Percentiles rank a stretch among this genome's conserved stretches.
Conservation (phyloP, 2,797 vertebrate genomes). For the Helostoma temminkii region DNA sequence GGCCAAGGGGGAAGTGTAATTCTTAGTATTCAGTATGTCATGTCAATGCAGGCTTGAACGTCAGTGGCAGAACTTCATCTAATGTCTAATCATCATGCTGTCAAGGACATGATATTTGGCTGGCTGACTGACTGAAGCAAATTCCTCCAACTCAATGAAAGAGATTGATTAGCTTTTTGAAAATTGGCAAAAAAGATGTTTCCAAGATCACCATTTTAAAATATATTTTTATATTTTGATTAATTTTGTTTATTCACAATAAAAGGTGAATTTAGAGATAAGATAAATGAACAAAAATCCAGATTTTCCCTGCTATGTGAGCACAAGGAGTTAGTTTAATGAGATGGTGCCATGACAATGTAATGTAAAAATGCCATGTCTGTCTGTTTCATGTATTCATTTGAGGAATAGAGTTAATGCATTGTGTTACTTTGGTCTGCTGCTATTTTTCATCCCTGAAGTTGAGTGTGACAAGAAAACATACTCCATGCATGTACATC, state of each 20-base stretch:
- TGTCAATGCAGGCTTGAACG: conserved; percentile 41
- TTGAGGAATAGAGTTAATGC: no score
- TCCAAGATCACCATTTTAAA: not conserved
- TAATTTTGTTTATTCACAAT: not conserved
- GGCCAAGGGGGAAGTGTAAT: conserved; percentile 46
- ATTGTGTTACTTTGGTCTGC: not conserved
- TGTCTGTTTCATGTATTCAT: not conserved
- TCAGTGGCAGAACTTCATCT: conserved; percentile 48
- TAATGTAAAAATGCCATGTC: not conserved
- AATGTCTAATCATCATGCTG: conserved; percentile 36
- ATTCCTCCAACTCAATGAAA: not conserved
- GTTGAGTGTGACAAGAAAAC: conserved; percentile 14
- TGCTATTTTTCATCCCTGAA: not conserved
- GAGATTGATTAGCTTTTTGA: not conserved
- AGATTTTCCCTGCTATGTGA: not conserved
- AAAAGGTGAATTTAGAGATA: not conserved
- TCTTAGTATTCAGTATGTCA: conserved; percentile 57
- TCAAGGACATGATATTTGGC: conserved; percentile 13
- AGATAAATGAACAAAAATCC: not conserved
- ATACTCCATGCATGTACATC: conserved; percentile 7
- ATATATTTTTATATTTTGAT: no score
- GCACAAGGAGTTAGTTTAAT: not conserved
- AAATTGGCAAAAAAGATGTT: not conserved
- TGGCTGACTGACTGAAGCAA: not conserved
- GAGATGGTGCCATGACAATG: not conserved